phyloP scores from a whole-genome alignment of 2,113 vertebrate genomes.

The Syngnathus scovelli region DNA sequence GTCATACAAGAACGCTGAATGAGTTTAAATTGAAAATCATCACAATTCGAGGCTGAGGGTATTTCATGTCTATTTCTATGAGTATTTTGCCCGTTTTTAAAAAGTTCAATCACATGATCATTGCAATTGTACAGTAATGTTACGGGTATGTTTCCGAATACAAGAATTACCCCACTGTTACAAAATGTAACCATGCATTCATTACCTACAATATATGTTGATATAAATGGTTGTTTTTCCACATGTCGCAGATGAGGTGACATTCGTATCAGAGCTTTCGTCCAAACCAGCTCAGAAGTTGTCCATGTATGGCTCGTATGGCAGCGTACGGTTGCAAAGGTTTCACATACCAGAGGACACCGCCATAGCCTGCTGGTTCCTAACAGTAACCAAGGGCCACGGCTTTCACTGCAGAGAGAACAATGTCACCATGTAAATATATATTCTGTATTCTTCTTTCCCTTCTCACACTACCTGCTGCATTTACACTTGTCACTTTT shows the following conservation, averaged over 20 bases:
- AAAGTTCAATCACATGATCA: background rate
- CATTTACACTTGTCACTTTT: background rate
- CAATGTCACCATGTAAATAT: conserved; percentile 80
- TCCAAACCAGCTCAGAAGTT: conserved; percentile 84
- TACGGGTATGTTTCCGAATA: too few relatives aligned
- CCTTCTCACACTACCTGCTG: background rate
- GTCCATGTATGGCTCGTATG: conserved; percentile 87
- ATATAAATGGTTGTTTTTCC: background rate
- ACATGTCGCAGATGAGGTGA: conserved; percentile 43
- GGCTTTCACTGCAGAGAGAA: conserved; percentile 71
- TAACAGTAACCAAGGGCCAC: conserved; percentile 73
- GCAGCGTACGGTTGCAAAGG: conserved; percentile 81
- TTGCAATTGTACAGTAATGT: too few relatives aligned
- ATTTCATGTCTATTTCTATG: background rate
- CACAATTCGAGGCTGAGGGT: background rate
- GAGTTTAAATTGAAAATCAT: background rate
- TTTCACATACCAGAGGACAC: conserved; percentile 85
- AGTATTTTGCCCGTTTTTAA: background rate
- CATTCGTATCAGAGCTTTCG: conserved; percentile 80
- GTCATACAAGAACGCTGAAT: background rate
- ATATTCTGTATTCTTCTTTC: background rate
- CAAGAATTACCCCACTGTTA: too few relatives aligned
- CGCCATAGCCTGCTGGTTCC: conserved; percentile 79
- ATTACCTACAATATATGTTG: background rate
- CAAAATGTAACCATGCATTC: background rate